phyloP scores from a whole-genome alignment of 2,888 invertebrate species.

The Leptinotarsa juncta region DNA sequence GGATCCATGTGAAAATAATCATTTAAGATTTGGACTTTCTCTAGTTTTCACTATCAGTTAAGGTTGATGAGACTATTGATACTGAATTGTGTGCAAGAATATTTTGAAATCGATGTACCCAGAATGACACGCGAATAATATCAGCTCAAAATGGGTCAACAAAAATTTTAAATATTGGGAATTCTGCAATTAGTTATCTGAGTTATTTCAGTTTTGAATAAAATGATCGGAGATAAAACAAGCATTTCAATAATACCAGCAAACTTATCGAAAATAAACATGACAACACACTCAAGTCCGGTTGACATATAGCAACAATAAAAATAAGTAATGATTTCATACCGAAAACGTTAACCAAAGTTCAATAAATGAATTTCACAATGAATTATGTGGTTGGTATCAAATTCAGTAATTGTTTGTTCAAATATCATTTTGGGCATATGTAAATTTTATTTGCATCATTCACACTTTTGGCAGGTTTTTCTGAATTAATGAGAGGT shows the following conservation, averaged over 20 bases:
- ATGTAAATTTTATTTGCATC: conserved; percentile 22
- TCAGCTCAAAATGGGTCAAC: too few relatives aligned
- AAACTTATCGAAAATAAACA: conserved; percentile 3
- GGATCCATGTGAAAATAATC: too few relatives aligned
- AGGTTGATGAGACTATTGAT: too few relatives aligned
- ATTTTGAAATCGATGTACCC: too few relatives aligned
- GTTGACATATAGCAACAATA: not conserved
- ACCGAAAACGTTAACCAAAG: conserved; percentile 6
- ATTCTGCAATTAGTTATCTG: too few relatives aligned
- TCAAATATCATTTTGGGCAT: conserved; percentile 9
- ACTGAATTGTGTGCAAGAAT: too few relatives aligned
- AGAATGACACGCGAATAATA: too few relatives aligned
- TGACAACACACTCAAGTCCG: not conserved
- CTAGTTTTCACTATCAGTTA: too few relatives aligned
- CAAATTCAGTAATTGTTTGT: conserved; percentile 16
- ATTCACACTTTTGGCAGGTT: conserved; percentile 9
- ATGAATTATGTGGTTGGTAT: not conserved
- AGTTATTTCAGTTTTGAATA: not conserved
- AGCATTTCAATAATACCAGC: not conserved
- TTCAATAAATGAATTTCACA: conserved; percentile 12
- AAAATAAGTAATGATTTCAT: conserved; percentile 17
- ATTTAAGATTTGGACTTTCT: too few relatives aligned
- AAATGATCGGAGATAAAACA: not conserved
- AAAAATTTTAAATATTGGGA: too few relatives aligned
- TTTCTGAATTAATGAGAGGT: conserved; percentile 3